Evolutionary conservation across 2,888 invertebrate genomes (phyloP).

Genomic region (Tetramorium bicarinatum): DNA sequence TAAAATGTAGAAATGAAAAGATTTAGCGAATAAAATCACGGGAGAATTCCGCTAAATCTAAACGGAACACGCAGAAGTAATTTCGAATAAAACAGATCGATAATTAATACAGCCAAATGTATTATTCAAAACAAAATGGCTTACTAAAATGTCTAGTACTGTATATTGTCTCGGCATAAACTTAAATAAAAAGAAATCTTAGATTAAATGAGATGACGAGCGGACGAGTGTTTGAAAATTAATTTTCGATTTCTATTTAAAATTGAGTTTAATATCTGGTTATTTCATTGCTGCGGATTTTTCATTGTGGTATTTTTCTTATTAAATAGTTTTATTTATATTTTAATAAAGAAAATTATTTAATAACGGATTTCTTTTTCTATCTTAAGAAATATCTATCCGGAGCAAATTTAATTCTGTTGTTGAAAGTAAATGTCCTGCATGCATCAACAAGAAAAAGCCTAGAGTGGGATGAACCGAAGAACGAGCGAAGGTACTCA

Average conservation of each 20-base stretch:
- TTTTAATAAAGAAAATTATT: background rate
- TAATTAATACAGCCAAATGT: background rate
- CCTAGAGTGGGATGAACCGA: background rate
- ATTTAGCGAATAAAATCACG: background rate
- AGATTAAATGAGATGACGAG: background rate
- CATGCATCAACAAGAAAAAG: background rate
- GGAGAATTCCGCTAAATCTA: too few species aligned
- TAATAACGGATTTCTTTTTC: background rate
- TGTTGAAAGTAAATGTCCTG: background rate
- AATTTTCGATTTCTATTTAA: background rate
- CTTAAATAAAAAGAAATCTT: background rate
- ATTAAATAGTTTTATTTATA: background rate
- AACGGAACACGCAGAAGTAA: too few species aligned
- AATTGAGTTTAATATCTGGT: too few species aligned
- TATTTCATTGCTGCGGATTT: background rate
- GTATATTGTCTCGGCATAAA: background rate
- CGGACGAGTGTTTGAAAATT: background rate
- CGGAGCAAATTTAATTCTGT: background rate
- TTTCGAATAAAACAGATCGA: background rate
- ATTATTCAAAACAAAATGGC: background rate
- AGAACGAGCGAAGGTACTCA: background rate
- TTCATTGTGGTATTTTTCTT: background rate
- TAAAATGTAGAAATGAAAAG: constrained; percentile 1
- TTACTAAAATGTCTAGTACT: background rate
- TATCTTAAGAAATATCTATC: background rate